Conservation (phyloP, 2,113 vertebrate species). For the Orientallactaga bullata region DNA sequence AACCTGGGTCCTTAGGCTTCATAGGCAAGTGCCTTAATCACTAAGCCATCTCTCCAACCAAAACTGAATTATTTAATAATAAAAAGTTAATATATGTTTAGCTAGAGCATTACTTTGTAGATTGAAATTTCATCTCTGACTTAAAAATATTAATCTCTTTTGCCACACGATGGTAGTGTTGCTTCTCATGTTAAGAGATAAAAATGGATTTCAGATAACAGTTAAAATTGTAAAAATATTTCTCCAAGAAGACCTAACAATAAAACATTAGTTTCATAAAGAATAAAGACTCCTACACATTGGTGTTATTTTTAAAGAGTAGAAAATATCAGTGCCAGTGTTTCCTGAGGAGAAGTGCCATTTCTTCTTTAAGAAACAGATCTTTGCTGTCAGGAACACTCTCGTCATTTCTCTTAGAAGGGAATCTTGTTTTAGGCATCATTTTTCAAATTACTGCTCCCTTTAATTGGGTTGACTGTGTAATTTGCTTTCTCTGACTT, state of each 20-base stretch:
- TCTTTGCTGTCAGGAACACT: background rate
- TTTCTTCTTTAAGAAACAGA: constrained; percentile 46
- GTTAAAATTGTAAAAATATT: constrained; percentile 38
- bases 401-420: background rate
- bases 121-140: background rate
- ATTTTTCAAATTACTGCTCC: constrained; percentile 27
- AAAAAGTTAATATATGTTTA: background rate
- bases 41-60: too few relatives aligned
- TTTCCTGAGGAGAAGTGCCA: constrained; percentile 76
- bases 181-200: constrained; percentile 72
- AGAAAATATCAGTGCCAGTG: constrained; percentile 68
- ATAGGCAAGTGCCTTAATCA: too few relatives aligned
- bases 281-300: constrained; percentile 61
- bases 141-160: constrained; percentile 33
- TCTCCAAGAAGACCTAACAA: constrained; percentile 55
- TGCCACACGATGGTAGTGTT: constrained; percentile 87
- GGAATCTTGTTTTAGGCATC: constrained; percentile 48
- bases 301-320: constrained; percentile 74
- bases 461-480: background rate
- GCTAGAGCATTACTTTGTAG: background rate
- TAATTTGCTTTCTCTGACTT: background rate
- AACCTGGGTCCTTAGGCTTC: too few relatives aligned
- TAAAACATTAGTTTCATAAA: constrained; percentile 62
- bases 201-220: background rate
- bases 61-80: constrained; percentile 30